Percentiles rank a stretch among this genome's conserved stretches.
phyloP scores from a whole-genome alignment of 1,140 invertebrate species.

The Aphis gossypii region DNA sequence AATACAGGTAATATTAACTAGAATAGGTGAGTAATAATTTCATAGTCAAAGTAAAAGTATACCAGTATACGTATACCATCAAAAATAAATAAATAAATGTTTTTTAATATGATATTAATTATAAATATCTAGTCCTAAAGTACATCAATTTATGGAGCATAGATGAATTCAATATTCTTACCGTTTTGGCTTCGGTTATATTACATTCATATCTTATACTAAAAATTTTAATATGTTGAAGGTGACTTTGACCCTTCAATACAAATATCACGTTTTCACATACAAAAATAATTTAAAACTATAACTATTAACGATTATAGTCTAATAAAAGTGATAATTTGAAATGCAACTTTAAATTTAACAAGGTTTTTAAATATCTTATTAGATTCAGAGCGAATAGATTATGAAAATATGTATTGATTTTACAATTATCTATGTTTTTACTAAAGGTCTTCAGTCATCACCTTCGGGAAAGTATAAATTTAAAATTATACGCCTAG shows the following conservation, averaged over 20 bases:
- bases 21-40: background rate
- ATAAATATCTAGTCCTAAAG: background rate
- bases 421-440: too few relatives aligned
- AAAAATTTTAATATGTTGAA: background rate
- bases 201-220: background rate
- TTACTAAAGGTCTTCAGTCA: too few relatives aligned
- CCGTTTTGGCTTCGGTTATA: background rate
- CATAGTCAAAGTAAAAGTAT: too few relatives aligned
- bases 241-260: background rate
- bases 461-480: too few relatives aligned
- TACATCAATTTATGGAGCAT: background rate
- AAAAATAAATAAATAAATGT: background rate
- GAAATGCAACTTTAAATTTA: background rate
- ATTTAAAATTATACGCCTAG: too few relatives aligned
- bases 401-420: too few relatives aligned
- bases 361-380: too few relatives aligned
- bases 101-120: background rate
- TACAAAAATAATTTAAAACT: background rate
- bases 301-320: background rate
- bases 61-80: too few relatives aligned
- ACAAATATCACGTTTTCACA: background rate
- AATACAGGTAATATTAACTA: slow-evolving; percentile 2
- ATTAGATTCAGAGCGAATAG: too few relatives aligned
- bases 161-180: background rate
- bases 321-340: background rate